Evolutionary conservation across 2,888 invertebrate genomes (phyloP).

Genomic region (Eurytoma californica): DNA sequence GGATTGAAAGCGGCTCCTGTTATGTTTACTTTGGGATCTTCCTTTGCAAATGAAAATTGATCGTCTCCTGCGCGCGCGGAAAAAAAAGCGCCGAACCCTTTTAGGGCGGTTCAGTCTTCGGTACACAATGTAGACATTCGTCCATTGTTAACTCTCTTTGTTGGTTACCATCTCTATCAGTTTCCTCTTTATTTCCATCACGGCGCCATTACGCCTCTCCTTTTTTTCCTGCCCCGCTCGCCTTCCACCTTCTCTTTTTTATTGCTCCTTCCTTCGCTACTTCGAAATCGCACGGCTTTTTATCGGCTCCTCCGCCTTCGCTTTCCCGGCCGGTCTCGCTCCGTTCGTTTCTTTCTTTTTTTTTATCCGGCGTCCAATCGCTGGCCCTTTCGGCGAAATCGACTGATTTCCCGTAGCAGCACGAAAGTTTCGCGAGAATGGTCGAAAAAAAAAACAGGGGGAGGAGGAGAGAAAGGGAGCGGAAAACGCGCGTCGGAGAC

Average conservation of each 20-base stretch:
- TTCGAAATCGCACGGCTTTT: not conserved
- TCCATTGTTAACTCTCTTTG: constrained; percentile 24
- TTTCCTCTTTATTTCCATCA: constrained; percentile 10
- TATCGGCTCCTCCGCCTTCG: not conserved
- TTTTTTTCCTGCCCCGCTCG: not conserved
- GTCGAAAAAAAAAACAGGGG: not conserved
- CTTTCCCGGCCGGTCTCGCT: not conserved
- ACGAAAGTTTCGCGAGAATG: constrained; percentile 8
- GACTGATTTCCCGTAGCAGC: constrained; percentile 40
- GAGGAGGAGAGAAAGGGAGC: not conserved
- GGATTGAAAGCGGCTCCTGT: not conserved
- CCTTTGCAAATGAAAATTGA: constrained; percentile 6
- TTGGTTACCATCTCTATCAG: constrained; percentile 19
- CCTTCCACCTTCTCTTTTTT: constrained; percentile 2
- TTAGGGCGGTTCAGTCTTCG: not conserved
- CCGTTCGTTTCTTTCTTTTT: not conserved
- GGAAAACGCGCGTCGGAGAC: not conserved
- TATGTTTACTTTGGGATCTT: not conserved
- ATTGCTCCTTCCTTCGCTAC: not conserved
- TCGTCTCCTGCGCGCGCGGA: not conserved
- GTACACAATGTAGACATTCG: not conserved
- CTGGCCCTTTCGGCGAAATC: constrained; percentile 7
- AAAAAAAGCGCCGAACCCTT: not conserved
- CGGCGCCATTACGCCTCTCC: constrained; percentile 1
- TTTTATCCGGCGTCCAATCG: constrained; percentile 25